These are phyloP conservation scores for Siderastrea siderea DNA, from an alignment of 92 coral and sea anemone genomes.

Conservation along the genomic window DNA sequence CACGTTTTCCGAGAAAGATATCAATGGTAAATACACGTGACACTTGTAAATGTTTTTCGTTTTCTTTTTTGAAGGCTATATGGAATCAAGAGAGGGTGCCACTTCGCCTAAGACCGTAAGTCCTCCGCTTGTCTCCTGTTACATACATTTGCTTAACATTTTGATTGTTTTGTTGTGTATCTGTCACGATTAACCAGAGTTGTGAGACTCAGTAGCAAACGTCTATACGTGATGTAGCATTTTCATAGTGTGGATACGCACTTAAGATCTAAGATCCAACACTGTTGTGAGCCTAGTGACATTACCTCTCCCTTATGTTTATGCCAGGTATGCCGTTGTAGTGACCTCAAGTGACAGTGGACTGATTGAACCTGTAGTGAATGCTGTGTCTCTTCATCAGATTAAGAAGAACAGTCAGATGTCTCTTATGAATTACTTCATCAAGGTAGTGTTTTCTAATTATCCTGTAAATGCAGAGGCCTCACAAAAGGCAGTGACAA, in stretches of 20 bases:
- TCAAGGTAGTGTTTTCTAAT: constrained; percentile 68
- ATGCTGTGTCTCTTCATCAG: constrained; percentile 97
- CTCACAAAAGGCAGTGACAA: no score
- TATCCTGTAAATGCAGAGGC: no score
- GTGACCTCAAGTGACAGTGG: constrained; percentile 99
- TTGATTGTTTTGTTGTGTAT: no score
- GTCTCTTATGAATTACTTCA: constrained; percentile 96
- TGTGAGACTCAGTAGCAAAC: no score
- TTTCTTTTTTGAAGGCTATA: constrained; percentile 64
- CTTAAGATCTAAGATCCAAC: background rate
- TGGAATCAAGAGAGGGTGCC: constrained; percentile 91
- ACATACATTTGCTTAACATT: no score
- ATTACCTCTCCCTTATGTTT: background rate
- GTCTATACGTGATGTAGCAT: no score
- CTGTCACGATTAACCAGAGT: no score
- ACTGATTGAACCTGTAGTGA: constrained; percentile 94
- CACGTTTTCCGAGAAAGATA: no score
- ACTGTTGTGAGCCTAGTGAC: background rate
- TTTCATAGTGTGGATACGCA: background rate
- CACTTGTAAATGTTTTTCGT: background rate
- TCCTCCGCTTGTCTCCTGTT: background rate
- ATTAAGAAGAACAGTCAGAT: constrained; percentile 98
- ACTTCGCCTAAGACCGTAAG: constrained; percentile 86
- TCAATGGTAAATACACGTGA: no score
- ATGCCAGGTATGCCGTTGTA: constrained; percentile 88